Evolutionary conservation across 1,140 invertebrate species (phyloP), one percentile per base, ranked within the genome.

Genomic region (Kradibia gibbosae): DNA sequence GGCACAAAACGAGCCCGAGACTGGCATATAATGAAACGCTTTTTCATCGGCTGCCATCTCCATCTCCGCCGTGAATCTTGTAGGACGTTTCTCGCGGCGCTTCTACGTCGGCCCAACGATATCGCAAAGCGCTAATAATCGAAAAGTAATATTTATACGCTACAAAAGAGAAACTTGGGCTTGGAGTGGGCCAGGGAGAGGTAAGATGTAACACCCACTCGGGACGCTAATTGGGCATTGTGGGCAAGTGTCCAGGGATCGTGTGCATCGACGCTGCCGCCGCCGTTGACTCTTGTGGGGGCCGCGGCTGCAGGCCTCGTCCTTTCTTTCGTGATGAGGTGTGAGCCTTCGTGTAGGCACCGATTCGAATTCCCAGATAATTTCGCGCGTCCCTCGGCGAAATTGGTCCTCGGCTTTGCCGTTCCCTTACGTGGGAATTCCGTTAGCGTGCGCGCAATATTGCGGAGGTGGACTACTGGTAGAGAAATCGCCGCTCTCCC

Each of bases 181-280:
- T 25, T 28, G 36, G 42, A 28, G 15, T 53, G 28, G 20, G 28
- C 28, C 13, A 1, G 42, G 17, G 1, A 3, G 5, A n/a, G n/a
- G 17, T 17, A 65, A 76, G 42, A 65, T 45, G 42, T 48, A 20
- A 15, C 75, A 28, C 75, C 42, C 62, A 67, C 75, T 45, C 55
- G 7, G 42, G n/a, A 3, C 22, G 42, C 79, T 81, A 81, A 81
- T 81, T 81, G 79, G 72, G 34, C 48, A 81, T 81, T 81, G 79
- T 81, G 5, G 5, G 11, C 25, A 22, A 34, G 45, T 13, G 17
- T 45, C 31, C n/a, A n/a, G n/a, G n/a, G n/a, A n/a, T n/a, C 76
- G 42, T 7, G 71, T 17, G 45, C 28, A n/a, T 22, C 60, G 25
- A 22, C 62, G 50, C 45, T 50, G 31, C 25, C 60, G 31, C 31